Conservation (phyloP, 2,888 invertebrate genomes). For the Zelleria hepariella region DNA sequence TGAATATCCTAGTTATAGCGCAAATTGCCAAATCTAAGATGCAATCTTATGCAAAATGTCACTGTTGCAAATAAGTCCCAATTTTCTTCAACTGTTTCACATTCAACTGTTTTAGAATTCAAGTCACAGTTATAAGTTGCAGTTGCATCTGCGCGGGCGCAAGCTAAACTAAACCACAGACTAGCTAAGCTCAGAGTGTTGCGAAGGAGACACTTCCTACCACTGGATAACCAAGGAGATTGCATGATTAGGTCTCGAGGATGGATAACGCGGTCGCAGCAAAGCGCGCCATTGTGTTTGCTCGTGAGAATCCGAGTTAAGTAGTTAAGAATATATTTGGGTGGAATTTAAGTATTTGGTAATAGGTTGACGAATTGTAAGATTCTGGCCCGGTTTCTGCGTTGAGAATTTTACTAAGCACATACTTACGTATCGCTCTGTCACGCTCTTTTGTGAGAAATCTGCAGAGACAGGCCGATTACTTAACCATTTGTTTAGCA, state of each 20-base stretch:
- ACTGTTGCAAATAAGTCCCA: neutral
- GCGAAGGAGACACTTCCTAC: neutral
- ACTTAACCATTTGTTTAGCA: too few species aligned
- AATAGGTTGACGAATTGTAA: too few species aligned
- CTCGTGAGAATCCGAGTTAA: too few species aligned
- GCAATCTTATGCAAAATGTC: neutral
- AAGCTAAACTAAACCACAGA: neutral
- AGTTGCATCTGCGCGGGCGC: neutral
- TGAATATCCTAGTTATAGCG: neutral
- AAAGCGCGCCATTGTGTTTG: too few species aligned
- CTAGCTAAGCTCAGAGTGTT: neutral
- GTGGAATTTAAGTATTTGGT: too few species aligned
- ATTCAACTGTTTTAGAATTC: neutral
- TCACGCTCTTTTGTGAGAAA: too few species aligned
- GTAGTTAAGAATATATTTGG: too few species aligned
- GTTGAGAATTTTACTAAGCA: too few species aligned
- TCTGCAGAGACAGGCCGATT: too few species aligned
- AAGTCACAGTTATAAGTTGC: neutral
- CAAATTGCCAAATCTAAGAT: neutral
- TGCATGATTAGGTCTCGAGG: neutral
- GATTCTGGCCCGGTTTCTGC: too few species aligned
- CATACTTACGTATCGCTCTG: too few species aligned
- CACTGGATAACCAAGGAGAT: neutral
- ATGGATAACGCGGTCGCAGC: too few species aligned
- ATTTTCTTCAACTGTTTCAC: neutral